phyloP scores from a whole-genome alignment of 2,797 vertebrate species.

The Chaenodraco wilsoni region DNA sequence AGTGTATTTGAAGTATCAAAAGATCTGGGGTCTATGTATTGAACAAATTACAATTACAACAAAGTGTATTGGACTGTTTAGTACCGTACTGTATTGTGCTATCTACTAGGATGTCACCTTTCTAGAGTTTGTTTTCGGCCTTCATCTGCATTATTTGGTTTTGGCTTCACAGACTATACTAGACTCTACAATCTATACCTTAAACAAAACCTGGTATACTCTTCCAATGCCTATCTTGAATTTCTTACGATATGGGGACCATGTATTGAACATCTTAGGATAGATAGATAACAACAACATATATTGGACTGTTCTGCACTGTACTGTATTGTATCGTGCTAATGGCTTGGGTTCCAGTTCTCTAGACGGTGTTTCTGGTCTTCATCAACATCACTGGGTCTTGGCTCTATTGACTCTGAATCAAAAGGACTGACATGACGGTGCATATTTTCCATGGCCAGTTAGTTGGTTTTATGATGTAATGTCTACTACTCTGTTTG shows the following conservation, averaged over 20 bases:
- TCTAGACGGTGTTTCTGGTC: rapidly evolving
- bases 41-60: too few species aligned
- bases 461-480: not conserved
- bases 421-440: not conserved
- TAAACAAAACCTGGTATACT: not conserved
- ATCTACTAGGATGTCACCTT: too few species aligned
- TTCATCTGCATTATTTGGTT: too few species aligned
- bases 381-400: not conserved
- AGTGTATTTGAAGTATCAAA: too few species aligned
- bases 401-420: not conserved
- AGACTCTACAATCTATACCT: too few species aligned
- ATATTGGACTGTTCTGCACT: not conserved
- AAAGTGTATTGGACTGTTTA: too few species aligned
- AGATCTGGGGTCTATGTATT: too few species aligned
- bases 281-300: not conserved
- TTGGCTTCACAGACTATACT: too few species aligned
- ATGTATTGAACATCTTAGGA: not conserved
- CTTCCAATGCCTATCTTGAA: not conserved
- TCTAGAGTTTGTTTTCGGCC: too few species aligned
- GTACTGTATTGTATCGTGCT: not conserved
- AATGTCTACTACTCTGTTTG: not conserved
- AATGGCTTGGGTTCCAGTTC: not conserved
- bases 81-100: too few species aligned
- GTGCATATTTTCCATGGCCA: not conserved
- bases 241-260: not conserved